A percentile compares a stretch with the other conserved stretches of the same genome.
phyloP scores from a whole-genome alignment of 2,888 invertebrate species.

The Tubulanus polymorphus region DNA sequence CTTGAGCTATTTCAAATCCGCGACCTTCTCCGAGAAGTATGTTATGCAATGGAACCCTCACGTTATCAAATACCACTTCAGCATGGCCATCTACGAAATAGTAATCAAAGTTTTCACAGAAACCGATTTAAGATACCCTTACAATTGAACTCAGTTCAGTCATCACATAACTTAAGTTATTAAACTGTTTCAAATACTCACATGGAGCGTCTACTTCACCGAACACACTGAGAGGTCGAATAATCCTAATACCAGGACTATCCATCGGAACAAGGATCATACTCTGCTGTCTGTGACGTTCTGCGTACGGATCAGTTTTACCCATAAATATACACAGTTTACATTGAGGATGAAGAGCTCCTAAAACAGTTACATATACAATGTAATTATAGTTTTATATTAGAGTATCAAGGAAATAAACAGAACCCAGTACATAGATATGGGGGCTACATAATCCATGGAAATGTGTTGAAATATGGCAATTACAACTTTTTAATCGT shows the following conservation, averaged over 20 bases:
- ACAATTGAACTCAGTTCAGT: background rate
- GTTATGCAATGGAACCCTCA: constrained; percentile 53
- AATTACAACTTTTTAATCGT: too few relatives aligned
- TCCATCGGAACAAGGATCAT: constrained; percentile 57
- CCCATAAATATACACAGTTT: constrained; percentile 56
- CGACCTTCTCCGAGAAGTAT: constrained; percentile 56
- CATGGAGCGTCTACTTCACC: constrained; percentile 55
- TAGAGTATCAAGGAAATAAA: too few relatives aligned
- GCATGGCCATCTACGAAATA: constrained; percentile 53
- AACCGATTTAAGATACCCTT: background rate
- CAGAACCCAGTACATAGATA: background rate
- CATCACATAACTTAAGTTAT: background rate
- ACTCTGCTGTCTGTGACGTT: constrained; percentile 53
- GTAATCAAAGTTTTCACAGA: background rate
- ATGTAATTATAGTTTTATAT: constrained; percentile 2
- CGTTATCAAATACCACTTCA: constrained; percentile 55
- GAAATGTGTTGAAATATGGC: background rate
- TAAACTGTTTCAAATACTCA: constrained; percentile 22
- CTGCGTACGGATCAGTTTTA: constrained; percentile 44
- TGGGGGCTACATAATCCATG: background rate
- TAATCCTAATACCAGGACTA: constrained; percentile 52
- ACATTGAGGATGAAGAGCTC: constrained; percentile 54
- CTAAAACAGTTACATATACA: constrained; percentile 22
- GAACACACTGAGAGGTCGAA: constrained; percentile 53
- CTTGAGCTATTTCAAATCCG: constrained; percentile 58